Base-by-base conservation (phyloP, 2,888 invertebrate species). In the Dynastes maya region DNA sequence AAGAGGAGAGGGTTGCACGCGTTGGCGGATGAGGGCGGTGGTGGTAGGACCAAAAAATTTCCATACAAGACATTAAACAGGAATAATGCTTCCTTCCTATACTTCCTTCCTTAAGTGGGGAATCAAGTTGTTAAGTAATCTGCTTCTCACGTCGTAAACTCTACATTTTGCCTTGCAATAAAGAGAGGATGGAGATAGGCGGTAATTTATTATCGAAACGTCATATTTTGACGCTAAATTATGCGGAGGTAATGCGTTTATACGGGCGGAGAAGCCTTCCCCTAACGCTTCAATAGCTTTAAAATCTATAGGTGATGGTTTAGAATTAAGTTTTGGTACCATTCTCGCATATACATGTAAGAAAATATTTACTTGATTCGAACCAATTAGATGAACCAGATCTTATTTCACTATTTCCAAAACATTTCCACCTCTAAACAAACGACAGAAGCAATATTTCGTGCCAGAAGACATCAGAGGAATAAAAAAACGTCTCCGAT, bases 101-200 rank as follows among this genome's bases (percentile, higher is more conserved):
- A 53, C 53, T 70, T 53, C 70, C 53, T 58, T 53, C 49, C 53
- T 53, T 32, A 53, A 70, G 70, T 70, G 55, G 70, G 70, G 53
- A 70, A 70, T 70, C 53, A 53, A 70, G 70, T 70, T 70, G 70
- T 70, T 70, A 51, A 70, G 53, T 70, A 70, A 70, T 70, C 70
- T 51, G 49, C 55, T 58, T 58, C 55, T 22, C 55, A 22, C 55
- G 45, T 49, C 68, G 45, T 53, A 70, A 70, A 70, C 70, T 70
- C 70, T 16, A 29, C 53, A 70, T 53, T 32, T 70, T 53, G 53
- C 70, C 13, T 22, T 53, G 29, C 53, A 70, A 37, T 70, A 70
- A 70, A 58, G 55, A 16, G 55, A 8, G 16, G 55, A 22, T 8
- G 5, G 16, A 16, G 22, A 22, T 22, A 8, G 5, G 4, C n/a